These are phyloP conservation scores for Ceyx margarethae DNA, from an alignment of 2,113 vertebrate genomes.

Conservation along the genomic window DNA sequence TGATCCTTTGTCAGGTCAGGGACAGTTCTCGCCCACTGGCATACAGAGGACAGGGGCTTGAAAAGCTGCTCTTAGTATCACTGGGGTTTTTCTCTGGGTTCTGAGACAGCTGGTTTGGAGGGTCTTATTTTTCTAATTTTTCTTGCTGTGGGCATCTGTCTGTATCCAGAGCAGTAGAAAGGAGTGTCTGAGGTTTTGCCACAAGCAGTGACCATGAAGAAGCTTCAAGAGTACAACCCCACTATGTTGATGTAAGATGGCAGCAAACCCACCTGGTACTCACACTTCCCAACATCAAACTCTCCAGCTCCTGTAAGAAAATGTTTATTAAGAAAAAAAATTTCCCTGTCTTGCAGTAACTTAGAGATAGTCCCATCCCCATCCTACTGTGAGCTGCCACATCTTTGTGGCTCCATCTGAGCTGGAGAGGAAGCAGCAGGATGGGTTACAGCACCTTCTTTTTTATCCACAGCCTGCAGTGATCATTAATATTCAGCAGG, in stretches of 20 bases:
- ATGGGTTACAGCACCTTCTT: neutral
- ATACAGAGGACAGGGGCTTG: neutral
- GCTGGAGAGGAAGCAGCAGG: neutral
- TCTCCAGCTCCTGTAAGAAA: neutral
- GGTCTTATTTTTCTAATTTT: neutral
- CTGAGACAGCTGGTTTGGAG: neutral
- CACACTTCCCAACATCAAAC: neutral
- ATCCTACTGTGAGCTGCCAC: fast-evolving
- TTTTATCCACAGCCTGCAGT: neutral
- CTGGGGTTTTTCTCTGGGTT: neutral
- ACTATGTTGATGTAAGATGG: fast-evolving
- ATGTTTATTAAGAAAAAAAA: neutral
- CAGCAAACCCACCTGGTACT: neutral
- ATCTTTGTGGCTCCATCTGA: fast-evolving
- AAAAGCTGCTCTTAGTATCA: neutral
- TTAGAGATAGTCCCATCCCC: neutral
- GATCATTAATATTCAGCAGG: neutral
- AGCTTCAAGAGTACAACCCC: neutral
- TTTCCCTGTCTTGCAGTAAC: neutral
- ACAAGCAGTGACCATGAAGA: fast-evolving
- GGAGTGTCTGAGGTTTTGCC: neutral
- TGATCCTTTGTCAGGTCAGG: neutral
- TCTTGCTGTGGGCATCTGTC: neutral
- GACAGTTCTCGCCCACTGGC: neutral
- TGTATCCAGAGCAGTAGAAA: neutral